Evolutionary conservation across 2,113 vertebrate genomes (phyloP), one percentile per base, ranked within the genome.

Genomic region (Anser brachyrhynchus): DNA sequence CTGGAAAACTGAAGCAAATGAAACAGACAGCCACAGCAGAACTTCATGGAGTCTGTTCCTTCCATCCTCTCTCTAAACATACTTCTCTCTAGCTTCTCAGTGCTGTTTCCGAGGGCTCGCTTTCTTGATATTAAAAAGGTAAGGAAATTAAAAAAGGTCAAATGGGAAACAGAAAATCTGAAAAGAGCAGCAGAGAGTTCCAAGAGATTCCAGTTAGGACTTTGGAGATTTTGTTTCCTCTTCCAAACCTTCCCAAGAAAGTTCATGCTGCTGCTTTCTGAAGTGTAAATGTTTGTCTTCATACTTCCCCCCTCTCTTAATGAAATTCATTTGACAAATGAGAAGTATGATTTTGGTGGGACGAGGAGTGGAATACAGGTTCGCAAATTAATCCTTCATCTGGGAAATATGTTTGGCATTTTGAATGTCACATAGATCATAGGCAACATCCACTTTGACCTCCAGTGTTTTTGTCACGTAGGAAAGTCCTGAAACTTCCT

Each of bases 341-440:
- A 41, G 64, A 72, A 72, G 19, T 37, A 26, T 58, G 33, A 57
- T 31, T 91, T 62, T 51, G 62, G 31, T 84, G 39, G 46, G 84
- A 72, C 52, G 75, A 84, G 76, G 64, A 62, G 8, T 55, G 37
- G 64, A 80, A 39, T 62, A 67, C 17, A 84, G 41, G 18, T 51
- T 23, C 64, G 72, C 52, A 91, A 72, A 76, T 81, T 28, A 84
- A 51, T 33, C 29, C 44, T 90, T 76, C 44, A 75, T 35, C 62
- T 95, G 78, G 76, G 92, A 94, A 84, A 73, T 19, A 75, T 13
- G 46, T 87, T 46, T 73, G 77, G 87, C 83, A 80, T 94, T 93
- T 84, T 51, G 43, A 62, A 83, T 65, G 72, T 29, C 44, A 84
- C 29, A 77, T 19, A 81, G 67, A 76, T 65, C 4, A 52, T 43